Conservation (phyloP, 2,888 invertebrate genomes). For the Acronicta alni region DNA sequence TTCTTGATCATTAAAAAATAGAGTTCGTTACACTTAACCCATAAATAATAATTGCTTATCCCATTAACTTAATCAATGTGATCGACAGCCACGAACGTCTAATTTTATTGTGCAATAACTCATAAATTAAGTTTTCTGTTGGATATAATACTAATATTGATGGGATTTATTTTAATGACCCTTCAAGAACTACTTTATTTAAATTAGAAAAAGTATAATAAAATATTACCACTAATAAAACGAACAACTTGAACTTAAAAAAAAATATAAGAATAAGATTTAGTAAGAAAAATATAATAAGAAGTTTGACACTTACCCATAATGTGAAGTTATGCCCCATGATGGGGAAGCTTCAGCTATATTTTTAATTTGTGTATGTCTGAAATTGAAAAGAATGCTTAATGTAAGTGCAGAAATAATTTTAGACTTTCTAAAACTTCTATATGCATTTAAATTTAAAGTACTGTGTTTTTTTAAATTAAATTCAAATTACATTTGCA, state of each 20-base stretch:
- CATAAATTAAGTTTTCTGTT: slow-evolving; percentile 1
- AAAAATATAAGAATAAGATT: neutral
- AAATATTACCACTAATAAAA: neutral
- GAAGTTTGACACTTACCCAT: slow-evolving; percentile 75
- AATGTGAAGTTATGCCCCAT: slow-evolving; percentile 77
- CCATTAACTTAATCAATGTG: slow-evolving; percentile 34
- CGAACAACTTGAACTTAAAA: neutral
- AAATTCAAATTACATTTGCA: neutral
- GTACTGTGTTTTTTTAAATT: neutral
- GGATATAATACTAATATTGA: neutral
- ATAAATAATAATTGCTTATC: slow-evolving; percentile 37
- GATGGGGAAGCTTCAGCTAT: slow-evolving; percentile 71
- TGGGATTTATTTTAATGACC: too few species aligned
- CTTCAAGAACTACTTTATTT: neutral
- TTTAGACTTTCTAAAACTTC: neutral
- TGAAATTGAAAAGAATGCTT: slow-evolving; percentile 57
- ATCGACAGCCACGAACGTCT: neutral
- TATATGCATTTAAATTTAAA: slow-evolving; percentile 3
- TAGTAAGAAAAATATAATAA: too few species aligned
- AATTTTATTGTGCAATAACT: slow-evolving; percentile 15
- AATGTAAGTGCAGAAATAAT: neutral
- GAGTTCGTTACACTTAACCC: slow-evolving; percentile 35
- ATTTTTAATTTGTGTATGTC: slow-evolving; percentile 61
- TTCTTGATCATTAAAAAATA: slow-evolving; percentile 11
- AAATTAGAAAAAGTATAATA: neutral